phyloP scores from a whole-genome alignment of 2,888 invertebrate species.

The Choreutis nemorana region DNA sequence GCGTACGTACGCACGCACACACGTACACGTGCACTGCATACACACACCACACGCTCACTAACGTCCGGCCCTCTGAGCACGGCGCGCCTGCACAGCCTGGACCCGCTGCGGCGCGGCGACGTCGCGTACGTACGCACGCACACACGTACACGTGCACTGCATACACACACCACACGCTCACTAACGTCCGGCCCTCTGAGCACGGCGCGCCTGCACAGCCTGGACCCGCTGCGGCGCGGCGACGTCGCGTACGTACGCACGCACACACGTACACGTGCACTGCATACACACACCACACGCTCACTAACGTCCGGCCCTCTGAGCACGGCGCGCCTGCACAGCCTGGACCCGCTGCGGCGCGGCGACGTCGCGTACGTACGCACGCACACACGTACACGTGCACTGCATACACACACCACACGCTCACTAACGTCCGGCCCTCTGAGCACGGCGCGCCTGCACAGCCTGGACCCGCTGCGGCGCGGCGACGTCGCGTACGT shows the following conservation, averaged over 20 bases:
- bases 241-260: constrained; percentile 6
- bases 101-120: constrained; percentile 19
- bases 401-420: too few relatives aligned
- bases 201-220: constrained; percentile 25
- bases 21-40: neutral
- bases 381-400: neutral
- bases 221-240: constrained; percentile 23
- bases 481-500: constrained; percentile 9
- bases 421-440: too few relatives aligned
- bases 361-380: constrained; percentile 7
- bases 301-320: too few relatives aligned
- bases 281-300: too few relatives aligned
- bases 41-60: too few relatives aligned
- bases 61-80: constrained; percentile 28
- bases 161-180: too few relatives aligned
- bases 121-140: constrained; percentile 4
- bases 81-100: constrained; percentile 29
- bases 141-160: neutral
- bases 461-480: constrained; percentile 27
- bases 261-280: neutral
- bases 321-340: constrained; percentile 25
- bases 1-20: constrained; percentile 3
- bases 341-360: constrained; percentile 26
- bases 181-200: constrained; percentile 32
- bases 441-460: constrained; percentile 28